phyloP scores from a whole-genome alignment of 2,797 vertebrate species.

The Melanotaenia nigrans region DNA sequence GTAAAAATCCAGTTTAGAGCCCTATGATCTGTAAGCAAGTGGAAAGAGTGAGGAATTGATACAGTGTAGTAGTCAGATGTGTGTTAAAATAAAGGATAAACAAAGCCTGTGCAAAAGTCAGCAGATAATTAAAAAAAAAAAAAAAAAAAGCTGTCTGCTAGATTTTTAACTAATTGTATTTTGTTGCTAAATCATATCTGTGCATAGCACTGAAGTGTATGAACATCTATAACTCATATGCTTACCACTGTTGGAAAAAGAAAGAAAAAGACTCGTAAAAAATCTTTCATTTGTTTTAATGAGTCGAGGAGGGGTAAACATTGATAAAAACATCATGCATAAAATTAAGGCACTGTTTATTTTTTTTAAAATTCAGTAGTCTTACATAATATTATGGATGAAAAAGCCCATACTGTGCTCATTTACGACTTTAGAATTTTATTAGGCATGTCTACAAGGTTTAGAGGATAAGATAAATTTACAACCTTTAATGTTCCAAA shows the following conservation, averaged over 20 bases:
- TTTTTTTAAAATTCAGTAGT: background rate
- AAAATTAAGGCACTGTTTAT: background rate
- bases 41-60: conserved; percentile 13
- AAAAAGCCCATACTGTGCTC: no score
- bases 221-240: background rate
- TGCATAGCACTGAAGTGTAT: background rate
- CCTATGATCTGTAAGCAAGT: conserved; percentile 22
- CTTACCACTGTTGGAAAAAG: background rate
- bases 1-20: conserved; percentile 38
- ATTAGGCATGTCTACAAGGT: no score
- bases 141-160: background rate
- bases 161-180: background rate
- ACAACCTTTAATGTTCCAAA: no score
- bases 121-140: no score
- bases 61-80: conserved; percentile 22
- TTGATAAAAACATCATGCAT: background rate
- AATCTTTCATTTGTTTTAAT: background rate
- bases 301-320: no score
- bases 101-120: no score
- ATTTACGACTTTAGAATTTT: no score
- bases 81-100: background rate
- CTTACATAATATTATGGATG: no score
- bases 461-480: no score
- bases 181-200: background rate
- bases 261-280: no score